Percentiles rank a stretch among this genome's conserved stretches.
Evolutionary conservation across 2,797 vertebrate species (phyloP).

Genomic region (Zalophus californianus): DNA sequence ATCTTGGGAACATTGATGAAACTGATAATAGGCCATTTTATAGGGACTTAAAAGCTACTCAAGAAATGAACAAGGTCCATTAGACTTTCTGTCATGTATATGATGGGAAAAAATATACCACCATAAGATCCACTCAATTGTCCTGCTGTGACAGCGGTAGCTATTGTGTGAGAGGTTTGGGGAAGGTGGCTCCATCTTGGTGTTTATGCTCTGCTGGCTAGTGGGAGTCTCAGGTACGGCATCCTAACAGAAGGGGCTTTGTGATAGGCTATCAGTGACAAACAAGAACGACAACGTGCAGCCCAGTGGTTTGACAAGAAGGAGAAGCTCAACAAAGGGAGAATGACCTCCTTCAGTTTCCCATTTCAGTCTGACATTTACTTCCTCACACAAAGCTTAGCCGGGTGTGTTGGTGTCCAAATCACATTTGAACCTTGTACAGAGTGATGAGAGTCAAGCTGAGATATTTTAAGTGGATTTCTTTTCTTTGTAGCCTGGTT

Average conservation of each 20-base stretch:
- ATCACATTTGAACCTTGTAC: slow-evolving; percentile 65
- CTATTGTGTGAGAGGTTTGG: slow-evolving; percentile 89
- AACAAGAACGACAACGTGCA: slow-evolving; percentile 85
- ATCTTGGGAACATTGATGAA: slow-evolving; percentile 94
- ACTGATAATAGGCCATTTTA: slow-evolving; percentile 92
- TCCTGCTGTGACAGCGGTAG: slow-evolving; percentile 90
- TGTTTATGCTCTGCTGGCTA: slow-evolving; percentile 92
- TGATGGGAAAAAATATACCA: slow-evolving; percentile 90
- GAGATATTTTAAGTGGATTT: slow-evolving; percentile 63
- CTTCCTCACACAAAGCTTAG: slow-evolving; percentile 81
- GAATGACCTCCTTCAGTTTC: slow-evolving; percentile 87
- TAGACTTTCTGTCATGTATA: slow-evolving; percentile 95
- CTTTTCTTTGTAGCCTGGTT: slow-evolving; percentile 59
- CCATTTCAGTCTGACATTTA: slow-evolving; percentile 85
- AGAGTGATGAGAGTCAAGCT: background rate
- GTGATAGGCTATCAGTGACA: slow-evolving; percentile 93
- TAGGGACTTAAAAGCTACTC: slow-evolving; percentile 92
- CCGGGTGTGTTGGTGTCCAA: slow-evolving; percentile 67
- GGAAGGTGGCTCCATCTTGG: slow-evolving; percentile 86
- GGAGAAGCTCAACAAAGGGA: slow-evolving; percentile 88
- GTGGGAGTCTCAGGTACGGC: slow-evolving; percentile 87
- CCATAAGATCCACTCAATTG: slow-evolving; percentile 91
- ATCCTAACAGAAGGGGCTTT: slow-evolving; percentile 95
- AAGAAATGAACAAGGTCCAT: slow-evolving; percentile 95
- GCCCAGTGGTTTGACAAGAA: slow-evolving; percentile 88